Conservation (phyloP, 2,888 invertebrate species). For the Platynereis dumerilii region DNA sequence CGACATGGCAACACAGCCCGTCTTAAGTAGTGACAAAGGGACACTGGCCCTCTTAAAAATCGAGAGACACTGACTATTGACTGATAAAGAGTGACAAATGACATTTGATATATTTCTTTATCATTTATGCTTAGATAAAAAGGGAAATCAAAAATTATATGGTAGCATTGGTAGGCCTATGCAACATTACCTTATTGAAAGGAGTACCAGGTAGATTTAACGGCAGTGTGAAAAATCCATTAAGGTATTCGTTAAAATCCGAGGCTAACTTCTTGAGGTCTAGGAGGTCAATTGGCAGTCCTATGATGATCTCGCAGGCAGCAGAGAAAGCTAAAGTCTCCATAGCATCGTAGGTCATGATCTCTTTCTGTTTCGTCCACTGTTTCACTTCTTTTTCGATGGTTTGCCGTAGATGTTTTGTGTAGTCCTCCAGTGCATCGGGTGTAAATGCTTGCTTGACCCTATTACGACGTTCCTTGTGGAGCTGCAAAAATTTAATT, state of each 20-base stretch:
- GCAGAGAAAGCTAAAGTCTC: neutral
- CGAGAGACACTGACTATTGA: too few species aligned
- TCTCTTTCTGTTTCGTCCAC: neutral
- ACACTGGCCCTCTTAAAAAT: too few species aligned
- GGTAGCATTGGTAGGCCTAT: too few species aligned
- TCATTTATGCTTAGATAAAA: too few species aligned
- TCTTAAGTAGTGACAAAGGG: too few species aligned
- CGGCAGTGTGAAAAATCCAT: slow-evolving; percentile 25
- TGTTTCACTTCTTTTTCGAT: neutral
- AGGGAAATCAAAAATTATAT: too few species aligned
- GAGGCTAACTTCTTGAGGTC: neutral
- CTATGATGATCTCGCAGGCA: slow-evolving; percentile 14
- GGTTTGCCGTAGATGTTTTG: neutral
- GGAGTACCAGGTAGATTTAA: slow-evolving; percentile 24
- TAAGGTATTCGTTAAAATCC: slow-evolving; percentile 2
- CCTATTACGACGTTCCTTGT: neutral
- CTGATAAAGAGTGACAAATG: too few species aligned
- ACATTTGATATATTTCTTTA: too few species aligned
- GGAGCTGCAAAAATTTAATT: neutral
- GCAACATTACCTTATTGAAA: slow-evolving; percentile 25
- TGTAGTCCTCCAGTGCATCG: neutral
- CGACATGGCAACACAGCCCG: too few species aligned
- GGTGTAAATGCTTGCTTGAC: slow-evolving; percentile 7
- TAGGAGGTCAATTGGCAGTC: neutral
- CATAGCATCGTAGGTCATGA: neutral